Conservation (phyloP, 2,888 invertebrate genomes). For the Abrostola tripartita region DNA sequence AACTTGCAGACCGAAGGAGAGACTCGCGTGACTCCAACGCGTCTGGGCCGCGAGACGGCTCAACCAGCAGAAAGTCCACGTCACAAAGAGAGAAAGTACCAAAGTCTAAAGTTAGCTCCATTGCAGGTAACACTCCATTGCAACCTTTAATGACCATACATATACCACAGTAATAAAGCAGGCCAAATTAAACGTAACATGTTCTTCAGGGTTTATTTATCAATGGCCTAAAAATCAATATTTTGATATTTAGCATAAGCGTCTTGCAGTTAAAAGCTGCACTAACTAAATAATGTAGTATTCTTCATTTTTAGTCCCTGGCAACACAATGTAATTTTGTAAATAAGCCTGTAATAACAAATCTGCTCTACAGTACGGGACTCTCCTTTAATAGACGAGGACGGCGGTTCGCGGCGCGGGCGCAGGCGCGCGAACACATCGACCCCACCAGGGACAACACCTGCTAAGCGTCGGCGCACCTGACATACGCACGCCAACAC, state of each 20-base stretch:
- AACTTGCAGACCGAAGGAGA: conserved; percentile 77
- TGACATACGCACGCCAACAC: conserved; percentile 73
- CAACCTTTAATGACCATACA: too few relatives aligned
- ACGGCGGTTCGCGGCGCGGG: conserved; percentile 73
- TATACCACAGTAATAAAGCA: too few relatives aligned
- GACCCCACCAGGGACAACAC: conserved; percentile 78
- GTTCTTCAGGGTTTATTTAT: too few relatives aligned
- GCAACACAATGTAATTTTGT: too few relatives aligned
- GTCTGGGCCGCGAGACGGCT: conserved; percentile 79
- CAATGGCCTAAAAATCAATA: too few relatives aligned
- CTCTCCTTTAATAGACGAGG: conserved; percentile 77
- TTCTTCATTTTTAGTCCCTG: too few relatives aligned
- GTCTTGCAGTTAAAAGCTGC: too few relatives aligned
- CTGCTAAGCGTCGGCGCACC: conserved; percentile 79
- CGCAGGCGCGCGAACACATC: conserved; percentile 78
- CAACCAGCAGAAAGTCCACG: conserved; percentile 77
- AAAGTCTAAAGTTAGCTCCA: conserved; percentile 72
- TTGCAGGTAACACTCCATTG: conserved; percentile 57
- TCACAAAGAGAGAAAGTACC: conserved; percentile 76
- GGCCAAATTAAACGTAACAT: too few relatives aligned
- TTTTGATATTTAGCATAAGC: too few relatives aligned
- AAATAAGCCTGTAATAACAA: background rate
- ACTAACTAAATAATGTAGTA: too few relatives aligned
- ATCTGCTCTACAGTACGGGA: conserved; percentile 70
- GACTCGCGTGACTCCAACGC: conserved; percentile 86